Conservation (phyloP, 64 coral and sea anemone species). For the Pocillopora damicornis region DNA sequence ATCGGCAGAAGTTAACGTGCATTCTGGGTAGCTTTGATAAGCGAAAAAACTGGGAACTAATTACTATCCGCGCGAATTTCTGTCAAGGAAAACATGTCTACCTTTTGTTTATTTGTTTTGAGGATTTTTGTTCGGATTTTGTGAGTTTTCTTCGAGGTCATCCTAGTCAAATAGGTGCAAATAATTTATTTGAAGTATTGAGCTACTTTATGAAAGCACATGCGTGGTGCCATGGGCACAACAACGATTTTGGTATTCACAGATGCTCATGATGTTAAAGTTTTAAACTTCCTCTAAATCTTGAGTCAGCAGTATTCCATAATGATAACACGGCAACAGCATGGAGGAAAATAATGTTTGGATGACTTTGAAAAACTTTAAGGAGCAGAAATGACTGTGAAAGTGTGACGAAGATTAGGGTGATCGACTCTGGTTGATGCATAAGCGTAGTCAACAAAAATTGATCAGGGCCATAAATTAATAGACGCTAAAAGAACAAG, state of each 20-base stretch:
- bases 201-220: not conserved
- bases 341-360: no score
- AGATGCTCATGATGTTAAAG: not conserved
- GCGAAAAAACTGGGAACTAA: not conserved
- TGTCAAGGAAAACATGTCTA: not conserved
- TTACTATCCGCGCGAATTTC: conserved; percentile 14
- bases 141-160: not conserved
- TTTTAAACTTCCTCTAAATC: not conserved
- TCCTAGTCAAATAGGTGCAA: not conserved
- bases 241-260: not conserved
- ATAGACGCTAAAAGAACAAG: not conserved
- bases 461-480: not conserved
- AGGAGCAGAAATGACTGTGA: no score
- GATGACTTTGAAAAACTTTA: no score
- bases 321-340: no score
- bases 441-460: no score
- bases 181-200: not conserved
- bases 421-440: no score
- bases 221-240: not conserved
- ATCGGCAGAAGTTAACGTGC: not conserved
- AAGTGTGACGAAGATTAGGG: no score
- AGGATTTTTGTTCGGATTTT: not conserved
- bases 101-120: not conserved
- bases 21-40: not conserved
- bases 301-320: no score